Conservation (phyloP, 2,888 invertebrate species). For the Prenolepis imparis region DNA sequence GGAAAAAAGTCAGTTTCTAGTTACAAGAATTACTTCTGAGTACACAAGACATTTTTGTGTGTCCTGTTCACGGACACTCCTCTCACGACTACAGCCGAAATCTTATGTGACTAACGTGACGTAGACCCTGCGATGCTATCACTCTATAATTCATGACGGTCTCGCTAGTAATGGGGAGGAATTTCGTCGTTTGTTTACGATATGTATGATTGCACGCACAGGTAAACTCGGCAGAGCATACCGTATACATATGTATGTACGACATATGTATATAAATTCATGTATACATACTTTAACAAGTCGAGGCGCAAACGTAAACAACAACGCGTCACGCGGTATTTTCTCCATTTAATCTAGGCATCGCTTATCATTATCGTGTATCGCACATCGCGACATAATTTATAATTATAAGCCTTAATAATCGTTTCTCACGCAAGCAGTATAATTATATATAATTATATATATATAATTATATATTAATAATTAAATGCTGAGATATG, state of each 20-base stretch:
- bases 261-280: constrained; percentile 54
- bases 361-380: constrained; percentile 19
- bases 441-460: constrained; percentile 3
- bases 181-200: constrained; percentile 71
- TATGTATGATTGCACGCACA: constrained; percentile 69
- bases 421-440: constrained; percentile 32
- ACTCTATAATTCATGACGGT: constrained; percentile 72
- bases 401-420: constrained; percentile 20
- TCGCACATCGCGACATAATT: constrained; percentile 9
- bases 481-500: constrained; percentile 18
- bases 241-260: constrained; percentile 54
- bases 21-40: not conserved
- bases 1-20: constrained; percentile 1
- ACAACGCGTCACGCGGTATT: constrained; percentile 36
- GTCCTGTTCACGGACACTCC: not conserved
- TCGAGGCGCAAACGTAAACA: constrained; percentile 39
- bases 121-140: constrained; percentile 67
- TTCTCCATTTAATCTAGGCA: constrained; percentile 34
- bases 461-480: not conserved
- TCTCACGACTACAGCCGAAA: constrained; percentile 38
- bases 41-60: constrained; percentile 8
- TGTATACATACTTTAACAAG: constrained; percentile 27
- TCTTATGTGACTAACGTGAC: constrained; percentile 67
- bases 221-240: constrained; percentile 56
- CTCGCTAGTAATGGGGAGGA: constrained; percentile 51